Conservation (phyloP, 1,140 invertebrate genomes). For the Brachionus sp. region DNA sequence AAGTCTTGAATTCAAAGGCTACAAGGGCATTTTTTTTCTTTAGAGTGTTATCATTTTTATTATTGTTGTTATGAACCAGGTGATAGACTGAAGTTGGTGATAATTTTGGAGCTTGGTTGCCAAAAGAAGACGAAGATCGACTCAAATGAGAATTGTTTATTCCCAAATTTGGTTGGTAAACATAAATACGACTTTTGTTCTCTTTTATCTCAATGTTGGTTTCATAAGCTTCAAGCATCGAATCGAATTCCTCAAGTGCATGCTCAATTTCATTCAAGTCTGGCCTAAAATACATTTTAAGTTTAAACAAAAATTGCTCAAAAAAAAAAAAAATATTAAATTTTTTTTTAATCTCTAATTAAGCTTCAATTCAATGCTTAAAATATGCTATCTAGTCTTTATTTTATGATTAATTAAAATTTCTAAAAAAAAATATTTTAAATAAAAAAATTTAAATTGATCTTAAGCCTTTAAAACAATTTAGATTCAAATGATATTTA, state of each 20-base stretch:
- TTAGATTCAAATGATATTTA: background rate
- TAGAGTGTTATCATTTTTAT: constrained; percentile 42
- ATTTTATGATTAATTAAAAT: too few relatives aligned
- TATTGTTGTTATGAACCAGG: constrained; percentile 30
- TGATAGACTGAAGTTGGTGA: constrained; percentile 36
- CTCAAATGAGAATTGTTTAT: constrained; percentile 3
- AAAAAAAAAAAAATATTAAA: background rate
- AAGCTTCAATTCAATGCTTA: too few relatives aligned
- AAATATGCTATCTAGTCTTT: too few relatives aligned
- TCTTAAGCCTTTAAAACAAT: background rate
- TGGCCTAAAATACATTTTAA: constrained; percentile 10
- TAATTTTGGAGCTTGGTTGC: background rate
- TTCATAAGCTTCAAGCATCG: constrained; percentile 32
- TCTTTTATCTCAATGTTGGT: background rate
- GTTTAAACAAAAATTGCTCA: background rate
- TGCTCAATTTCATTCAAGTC: constrained; percentile 41
- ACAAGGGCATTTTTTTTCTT: constrained; percentile 42
- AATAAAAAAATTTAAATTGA: too few relatives aligned
- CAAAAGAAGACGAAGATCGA: background rate
- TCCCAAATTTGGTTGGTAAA: background rate
- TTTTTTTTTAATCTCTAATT: too few relatives aligned
- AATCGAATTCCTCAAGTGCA: constrained; percentile 42
- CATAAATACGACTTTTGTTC: constrained; percentile 2
- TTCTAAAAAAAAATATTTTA: too few relatives aligned
- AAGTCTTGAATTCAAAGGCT: constrained; percentile 44